Evolutionary conservation across 2,113 vertebrate species (phyloP).

Genomic region (Cinclus mexicanus): DNA sequence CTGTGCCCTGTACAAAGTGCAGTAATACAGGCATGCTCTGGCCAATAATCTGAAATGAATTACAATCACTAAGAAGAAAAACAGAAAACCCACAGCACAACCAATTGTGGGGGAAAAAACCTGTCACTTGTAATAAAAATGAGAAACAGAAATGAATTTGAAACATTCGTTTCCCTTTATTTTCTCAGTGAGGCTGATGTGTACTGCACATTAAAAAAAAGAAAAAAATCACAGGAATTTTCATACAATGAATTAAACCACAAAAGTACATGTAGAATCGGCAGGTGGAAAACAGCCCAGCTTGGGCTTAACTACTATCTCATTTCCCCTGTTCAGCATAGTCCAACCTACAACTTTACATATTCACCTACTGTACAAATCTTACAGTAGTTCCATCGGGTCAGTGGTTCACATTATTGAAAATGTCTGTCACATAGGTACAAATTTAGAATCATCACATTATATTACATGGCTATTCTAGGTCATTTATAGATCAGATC

Average conservation of each 20-base stretch:
- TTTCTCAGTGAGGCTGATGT: constrained; percentile 97
- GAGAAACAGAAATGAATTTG: constrained; percentile 79
- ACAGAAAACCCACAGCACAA: not conserved
- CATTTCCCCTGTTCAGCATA: constrained; percentile 77
- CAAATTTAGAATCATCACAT: constrained; percentile 91
- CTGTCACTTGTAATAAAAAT: constrained; percentile 64
- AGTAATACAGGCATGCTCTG: not conserved
- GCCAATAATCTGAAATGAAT: not conserved
- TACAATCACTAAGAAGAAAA: not conserved
- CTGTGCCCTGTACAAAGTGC: not conserved
- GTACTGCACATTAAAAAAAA: constrained; percentile 88
- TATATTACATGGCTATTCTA: constrained; percentile 97
- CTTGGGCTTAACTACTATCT: constrained; percentile 82
- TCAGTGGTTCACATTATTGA: constrained; percentile 88
- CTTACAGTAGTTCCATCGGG: constrained; percentile 87
- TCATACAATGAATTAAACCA: constrained; percentile 96
- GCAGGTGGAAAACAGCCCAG: constrained; percentile 88
- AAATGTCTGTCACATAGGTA: constrained; percentile 89
- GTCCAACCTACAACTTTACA: constrained; percentile 88
- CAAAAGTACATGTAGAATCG: constrained; percentile 94
- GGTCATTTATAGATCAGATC: constrained; percentile 94
- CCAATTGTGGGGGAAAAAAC: not conserved
- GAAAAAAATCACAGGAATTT: constrained; percentile 90
- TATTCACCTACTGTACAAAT: constrained; percentile 81
- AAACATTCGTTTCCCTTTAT: constrained; percentile 99